These are phyloP conservation scores for Drosophila pectinifera DNA, from an alignment of 1,140 invertebrate genomes.

Conservation along the genomic window DNA sequence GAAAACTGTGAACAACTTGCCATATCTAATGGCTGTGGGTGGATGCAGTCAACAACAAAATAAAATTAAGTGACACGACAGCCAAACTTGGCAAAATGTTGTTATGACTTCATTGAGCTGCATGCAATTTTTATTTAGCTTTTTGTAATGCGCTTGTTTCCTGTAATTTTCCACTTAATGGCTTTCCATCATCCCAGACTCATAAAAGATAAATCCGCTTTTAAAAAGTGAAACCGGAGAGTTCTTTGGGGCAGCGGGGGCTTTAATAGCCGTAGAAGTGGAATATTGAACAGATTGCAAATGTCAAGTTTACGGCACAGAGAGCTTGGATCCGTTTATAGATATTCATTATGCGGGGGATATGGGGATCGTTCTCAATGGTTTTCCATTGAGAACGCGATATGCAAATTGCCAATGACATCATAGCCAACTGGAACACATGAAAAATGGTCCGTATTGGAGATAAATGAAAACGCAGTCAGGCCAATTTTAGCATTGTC, in stretches of 20 bases:
- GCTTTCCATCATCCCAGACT: conserved; percentile 34
- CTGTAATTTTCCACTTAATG: conserved; percentile 68
- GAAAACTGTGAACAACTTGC: conserved; percentile 52
- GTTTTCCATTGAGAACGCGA: conserved; percentile 65
- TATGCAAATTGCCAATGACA: conserved; percentile 76
- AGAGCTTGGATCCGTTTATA: conserved; percentile 64
- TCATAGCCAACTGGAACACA: conserved; percentile 51
- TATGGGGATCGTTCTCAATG: conserved; percentile 55
- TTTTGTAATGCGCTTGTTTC: conserved; percentile 31
- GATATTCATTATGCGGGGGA: conserved; percentile 44
- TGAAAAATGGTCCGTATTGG: conserved; percentile 24
- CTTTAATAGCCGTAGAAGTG: conserved; percentile 11
- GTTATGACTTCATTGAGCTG: conserved; percentile 61
- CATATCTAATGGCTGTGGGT: conserved; percentile 67
- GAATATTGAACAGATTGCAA: conserved; percentile 46
- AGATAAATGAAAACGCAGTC: conserved; percentile 45
- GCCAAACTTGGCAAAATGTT: conserved; percentile 44
- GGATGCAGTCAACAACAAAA: conserved; percentile 48
- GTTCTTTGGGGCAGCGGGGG: conserved; percentile 11
- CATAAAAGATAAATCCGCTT: conserved; percentile 18
- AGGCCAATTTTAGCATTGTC: conserved; percentile 41
- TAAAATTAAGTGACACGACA: conserved; percentile 44
- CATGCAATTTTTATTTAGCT: conserved; percentile 54
- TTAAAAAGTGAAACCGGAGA: conserved; percentile 39
- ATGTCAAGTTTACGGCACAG: conserved; percentile 46